These are phyloP conservation scores for Periophthalmus magnuspinnatus DNA, from an alignment of 2,797 vertebrate genomes.

Conservation along the genomic window DNA sequence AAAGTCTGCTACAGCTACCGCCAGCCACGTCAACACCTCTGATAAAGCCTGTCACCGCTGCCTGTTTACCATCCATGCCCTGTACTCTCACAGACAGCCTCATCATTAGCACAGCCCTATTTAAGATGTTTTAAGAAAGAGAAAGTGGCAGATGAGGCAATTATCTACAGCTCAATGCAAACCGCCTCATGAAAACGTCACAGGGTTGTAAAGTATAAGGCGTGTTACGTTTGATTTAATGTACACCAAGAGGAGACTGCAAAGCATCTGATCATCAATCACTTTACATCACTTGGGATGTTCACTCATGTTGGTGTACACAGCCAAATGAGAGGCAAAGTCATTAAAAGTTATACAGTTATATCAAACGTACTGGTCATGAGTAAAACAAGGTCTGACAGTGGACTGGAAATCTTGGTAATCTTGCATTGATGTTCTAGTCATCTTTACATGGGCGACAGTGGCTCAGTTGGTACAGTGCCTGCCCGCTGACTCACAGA, in stretches of 20 bases:
- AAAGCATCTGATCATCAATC: neutral
- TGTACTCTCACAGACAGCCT: conserved; percentile 29
- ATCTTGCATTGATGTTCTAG: neutral
- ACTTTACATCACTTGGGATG: no score
- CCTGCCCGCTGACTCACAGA: no score
- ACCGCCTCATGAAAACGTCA: neutral
- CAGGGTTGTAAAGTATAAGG: neutral
- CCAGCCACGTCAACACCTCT: conserved; percentile 48
- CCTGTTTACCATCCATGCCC: conserved; percentile 44
- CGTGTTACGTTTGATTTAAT: neutral
- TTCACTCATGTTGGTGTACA: no score
- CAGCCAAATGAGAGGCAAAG: neutral
- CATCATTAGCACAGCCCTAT: conserved; percentile 32
- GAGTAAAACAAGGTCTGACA: neutral
- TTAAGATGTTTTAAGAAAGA: conserved; percentile 15
- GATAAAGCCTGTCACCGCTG: conserved; percentile 54
- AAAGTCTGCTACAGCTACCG: conserved; percentile 44
- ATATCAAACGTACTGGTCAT: neutral
- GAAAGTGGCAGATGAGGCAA: conserved; percentile 2
- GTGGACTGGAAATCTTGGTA: no score
- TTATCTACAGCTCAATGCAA: conserved; percentile 1
- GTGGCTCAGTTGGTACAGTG: no score
- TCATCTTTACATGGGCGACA: neutral
- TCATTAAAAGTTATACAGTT: neutral
- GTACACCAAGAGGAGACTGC: neutral